These are phyloP conservation scores for Lasioglossum vierecki DNA, from an alignment of 2,888 invertebrate genomes.

Conservation along the genomic window DNA sequence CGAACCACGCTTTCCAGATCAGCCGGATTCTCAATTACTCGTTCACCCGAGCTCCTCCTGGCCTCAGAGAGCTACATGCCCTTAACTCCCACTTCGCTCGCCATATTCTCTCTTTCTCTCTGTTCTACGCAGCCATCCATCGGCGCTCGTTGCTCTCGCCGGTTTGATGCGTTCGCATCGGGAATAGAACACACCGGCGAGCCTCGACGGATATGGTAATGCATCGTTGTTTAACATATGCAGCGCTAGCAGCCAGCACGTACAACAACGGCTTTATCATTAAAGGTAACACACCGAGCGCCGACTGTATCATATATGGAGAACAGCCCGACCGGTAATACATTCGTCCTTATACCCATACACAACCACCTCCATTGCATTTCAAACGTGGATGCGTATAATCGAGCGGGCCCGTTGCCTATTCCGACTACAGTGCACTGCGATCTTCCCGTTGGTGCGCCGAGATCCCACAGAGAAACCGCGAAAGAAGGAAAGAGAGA, in stretches of 20 bases:
- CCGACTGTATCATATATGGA: conserved; percentile 54
- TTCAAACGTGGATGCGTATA: conserved; percentile 34
- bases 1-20: conserved; percentile 28
- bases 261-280: conserved; percentile 77
- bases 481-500: neutral
- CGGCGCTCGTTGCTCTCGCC: neutral
- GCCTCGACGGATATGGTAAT: conserved; percentile 74
- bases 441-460: neutral
- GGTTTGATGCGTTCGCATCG: conserved; percentile 37
- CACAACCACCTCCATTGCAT: conserved; percentile 27
- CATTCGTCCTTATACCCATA: conserved; percentile 54
- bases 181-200: conserved; percentile 40
- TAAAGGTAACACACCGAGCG: conserved; percentile 74
- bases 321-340: conserved; percentile 42
- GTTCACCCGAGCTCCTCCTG: conserved; percentile 37
- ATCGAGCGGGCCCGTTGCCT: conserved; percentile 27
- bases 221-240: conserved; percentile 74
- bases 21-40: conserved; percentile 56
- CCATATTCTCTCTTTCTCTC: neutral
- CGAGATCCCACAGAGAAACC: neutral
- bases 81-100: conserved; percentile 26
- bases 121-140: neutral
- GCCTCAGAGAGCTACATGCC: conserved; percentile 32
- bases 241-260: conserved; percentile 71
- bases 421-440: conserved; percentile 9